phyloP scores from a whole-genome alignment of 2,113 vertebrate genomes.

The Tetrao urogallus region DNA sequence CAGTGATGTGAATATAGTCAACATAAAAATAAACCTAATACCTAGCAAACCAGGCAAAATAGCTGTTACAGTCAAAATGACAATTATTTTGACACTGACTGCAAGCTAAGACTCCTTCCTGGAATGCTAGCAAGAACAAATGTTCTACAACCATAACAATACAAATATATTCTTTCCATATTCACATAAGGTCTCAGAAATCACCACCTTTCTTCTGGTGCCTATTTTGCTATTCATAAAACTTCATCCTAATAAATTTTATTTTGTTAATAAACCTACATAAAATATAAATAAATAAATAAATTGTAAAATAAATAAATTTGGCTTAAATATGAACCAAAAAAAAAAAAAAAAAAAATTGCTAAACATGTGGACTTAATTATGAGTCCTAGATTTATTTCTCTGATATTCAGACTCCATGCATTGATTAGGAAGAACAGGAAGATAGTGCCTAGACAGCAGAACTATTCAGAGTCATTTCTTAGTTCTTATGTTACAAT shows the following conservation, averaged over 20 bases:
- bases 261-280: not conserved
- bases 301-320: no score
- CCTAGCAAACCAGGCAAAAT: not conserved
- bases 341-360: not conserved
- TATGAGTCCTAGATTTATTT: not conserved
- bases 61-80: not conserved
- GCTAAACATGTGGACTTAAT: not conserved
- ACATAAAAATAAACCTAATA: not conserved
- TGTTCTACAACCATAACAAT: not conserved
- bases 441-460: not conserved
- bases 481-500: not conserved
- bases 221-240: accelerated
- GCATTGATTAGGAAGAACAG: not conserved
- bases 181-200: not conserved
- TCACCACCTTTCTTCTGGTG: not conserved
- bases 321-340: not conserved
- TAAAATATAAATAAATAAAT: not conserved
- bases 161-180: not conserved
- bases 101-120: not conserved
- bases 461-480: not conserved
- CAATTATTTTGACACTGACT: not conserved
- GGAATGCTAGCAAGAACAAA: not conserved
- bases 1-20: not conserved
- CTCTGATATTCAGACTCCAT: not conserved
- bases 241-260: not conserved